Conservation (phyloP, 2,888 invertebrate species). For the Apodemia zela region DNA sequence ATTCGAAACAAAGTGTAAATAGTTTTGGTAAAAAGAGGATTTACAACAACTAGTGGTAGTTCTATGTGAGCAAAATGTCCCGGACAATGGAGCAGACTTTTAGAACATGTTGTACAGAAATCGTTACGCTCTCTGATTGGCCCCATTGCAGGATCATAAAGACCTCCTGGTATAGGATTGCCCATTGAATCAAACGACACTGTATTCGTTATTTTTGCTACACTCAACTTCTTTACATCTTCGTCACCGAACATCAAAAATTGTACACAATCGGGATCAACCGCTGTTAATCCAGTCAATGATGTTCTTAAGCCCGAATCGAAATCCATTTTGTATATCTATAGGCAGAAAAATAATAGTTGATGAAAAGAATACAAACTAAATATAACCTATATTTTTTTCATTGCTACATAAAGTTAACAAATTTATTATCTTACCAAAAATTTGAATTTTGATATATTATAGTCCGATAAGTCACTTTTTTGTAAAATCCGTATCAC, state of each 20-base stretch:
- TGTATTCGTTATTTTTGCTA: constrained; percentile 88
- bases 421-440: no score
- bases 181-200: constrained; percentile 90
- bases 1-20: constrained; percentile 84
- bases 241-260: constrained; percentile 88
- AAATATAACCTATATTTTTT: neutral
- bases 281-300: constrained; percentile 50
- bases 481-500: no score
- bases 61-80: constrained; percentile 98
- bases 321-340: constrained; percentile 48
- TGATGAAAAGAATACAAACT: neutral
- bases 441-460: no score
- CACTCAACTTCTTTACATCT: constrained; percentile 89
- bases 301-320: constrained; percentile 50
- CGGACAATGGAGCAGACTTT: constrained; percentile 84
- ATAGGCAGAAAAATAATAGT: constrained; percentile 17
- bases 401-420: neutral
- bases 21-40: constrained; percentile 92
- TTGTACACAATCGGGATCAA: constrained; percentile 66
- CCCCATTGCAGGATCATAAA: constrained; percentile 93
- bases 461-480: no score
- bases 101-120: constrained; percentile 90
- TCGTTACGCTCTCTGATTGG: constrained; percentile 83
- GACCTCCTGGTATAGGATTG: constrained; percentile 90
- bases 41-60: constrained; percentile 92